These are phyloP conservation scores for Margaritifera margaritifera DNA, from an alignment of 2,888 invertebrate genomes.

Conservation along the genomic window DNA sequence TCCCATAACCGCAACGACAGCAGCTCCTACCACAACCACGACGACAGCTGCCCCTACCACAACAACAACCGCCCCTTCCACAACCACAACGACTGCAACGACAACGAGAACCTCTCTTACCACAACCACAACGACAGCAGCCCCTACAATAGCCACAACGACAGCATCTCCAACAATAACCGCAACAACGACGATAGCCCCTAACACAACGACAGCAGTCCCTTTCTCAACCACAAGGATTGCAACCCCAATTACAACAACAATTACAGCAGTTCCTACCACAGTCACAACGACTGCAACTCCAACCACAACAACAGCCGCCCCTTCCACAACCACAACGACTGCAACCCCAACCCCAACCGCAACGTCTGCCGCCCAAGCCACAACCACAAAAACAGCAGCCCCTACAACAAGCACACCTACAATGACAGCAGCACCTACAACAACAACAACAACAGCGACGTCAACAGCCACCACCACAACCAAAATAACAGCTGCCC, in stretches of 20 bases:
- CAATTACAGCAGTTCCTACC: background rate
- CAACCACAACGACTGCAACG: too few species aligned
- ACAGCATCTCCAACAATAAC: background rate
- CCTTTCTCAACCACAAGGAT: background rate
- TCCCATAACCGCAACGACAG: background rate
- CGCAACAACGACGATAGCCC: too few species aligned
- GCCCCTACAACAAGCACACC: background rate
- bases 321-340: background rate
- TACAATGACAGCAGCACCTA: background rate
- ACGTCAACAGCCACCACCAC: background rate
- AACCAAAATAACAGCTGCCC: background rate
- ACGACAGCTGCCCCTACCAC: too few species aligned
- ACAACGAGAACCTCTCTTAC: background rate
- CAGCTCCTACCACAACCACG: background rate
- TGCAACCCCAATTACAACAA: background rate
- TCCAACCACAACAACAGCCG: background rate
- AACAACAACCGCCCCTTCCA: too few species aligned
- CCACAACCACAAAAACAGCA: background rate
- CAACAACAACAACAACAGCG: background rate
- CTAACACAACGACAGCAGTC: background rate
- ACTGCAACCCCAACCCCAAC: background rate
- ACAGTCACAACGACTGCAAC: background rate
- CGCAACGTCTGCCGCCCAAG: background rate
- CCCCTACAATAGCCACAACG: background rate
- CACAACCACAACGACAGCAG: background rate